Conservation (phyloP, 2,888 invertebrate genomes). For the Diarsia mendica region DNA sequence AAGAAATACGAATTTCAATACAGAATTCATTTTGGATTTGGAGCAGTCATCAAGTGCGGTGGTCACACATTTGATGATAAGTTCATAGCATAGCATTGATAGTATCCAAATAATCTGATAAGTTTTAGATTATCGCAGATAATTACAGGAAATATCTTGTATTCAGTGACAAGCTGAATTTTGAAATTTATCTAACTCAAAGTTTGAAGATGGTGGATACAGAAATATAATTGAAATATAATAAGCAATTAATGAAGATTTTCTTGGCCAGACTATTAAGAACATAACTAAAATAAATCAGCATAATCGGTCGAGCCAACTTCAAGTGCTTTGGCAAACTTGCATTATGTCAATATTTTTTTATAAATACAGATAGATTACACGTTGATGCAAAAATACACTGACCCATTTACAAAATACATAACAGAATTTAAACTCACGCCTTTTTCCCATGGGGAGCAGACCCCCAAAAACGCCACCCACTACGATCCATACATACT, state of each 20-base stretch:
- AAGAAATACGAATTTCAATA: slow-evolving; percentile 61
- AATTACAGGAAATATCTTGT: not conserved
- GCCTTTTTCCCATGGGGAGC: too few relatives aligned
- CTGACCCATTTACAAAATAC: too few relatives aligned
- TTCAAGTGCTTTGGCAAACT: not conserved
- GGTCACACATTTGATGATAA: slow-evolving; percentile 27
- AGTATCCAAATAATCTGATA: slow-evolving; percentile 41
- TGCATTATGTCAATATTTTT: too few relatives aligned
- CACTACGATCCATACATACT: too few relatives aligned
- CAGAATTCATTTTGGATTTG: slow-evolving; percentile 68
- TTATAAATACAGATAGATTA: too few relatives aligned
- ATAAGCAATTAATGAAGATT: not conserved
- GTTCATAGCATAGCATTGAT: slow-evolving; percentile 12
- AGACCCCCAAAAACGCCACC: too few relatives aligned
- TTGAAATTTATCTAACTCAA: not conserved
- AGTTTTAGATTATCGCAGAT: slow-evolving; percentile 24
- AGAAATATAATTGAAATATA: not conserved
- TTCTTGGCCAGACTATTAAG: too few relatives aligned
- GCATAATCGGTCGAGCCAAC: not conserved
- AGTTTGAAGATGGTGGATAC: not conserved
- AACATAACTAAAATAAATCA: not conserved
- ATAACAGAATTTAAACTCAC: too few relatives aligned
- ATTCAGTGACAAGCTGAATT: not conserved
- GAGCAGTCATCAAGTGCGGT: slow-evolving; percentile 17
- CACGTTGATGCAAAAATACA: too few relatives aligned